Evolutionary conservation across 2,113 vertebrate species (phyloP).

Genomic region (Odocoileus virginianus): DNA sequence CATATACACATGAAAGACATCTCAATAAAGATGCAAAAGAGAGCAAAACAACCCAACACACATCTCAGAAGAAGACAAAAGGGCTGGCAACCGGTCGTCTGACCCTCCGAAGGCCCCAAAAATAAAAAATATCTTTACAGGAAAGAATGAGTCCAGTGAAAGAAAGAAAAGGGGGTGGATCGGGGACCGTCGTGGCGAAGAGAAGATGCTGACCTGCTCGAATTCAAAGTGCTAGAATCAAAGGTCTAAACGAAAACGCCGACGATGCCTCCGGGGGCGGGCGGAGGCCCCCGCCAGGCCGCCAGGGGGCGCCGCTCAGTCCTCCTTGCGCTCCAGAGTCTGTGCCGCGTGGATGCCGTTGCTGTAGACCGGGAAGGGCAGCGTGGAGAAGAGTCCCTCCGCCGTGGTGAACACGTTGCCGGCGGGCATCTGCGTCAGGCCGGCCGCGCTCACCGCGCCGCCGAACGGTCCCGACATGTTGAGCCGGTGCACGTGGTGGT

Average conservation of each 20-base stretch:
- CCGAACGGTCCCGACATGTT: slow-evolving; percentile 97
- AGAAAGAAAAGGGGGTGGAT: slow-evolving; percentile 85
- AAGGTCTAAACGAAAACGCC: slow-evolving; percentile 89
- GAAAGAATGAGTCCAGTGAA: slow-evolving; percentile 89
- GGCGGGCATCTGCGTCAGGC: slow-evolving; percentile 93
- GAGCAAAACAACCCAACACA: slow-evolving; percentile 85
- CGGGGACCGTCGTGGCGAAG: slow-evolving; percentile 85
- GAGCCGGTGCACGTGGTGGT: slow-evolving; percentile 98
- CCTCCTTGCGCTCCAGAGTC: slow-evolving; percentile 98
- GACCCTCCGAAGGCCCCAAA: slow-evolving; percentile 90
- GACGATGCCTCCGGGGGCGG: slow-evolving; percentile 85
- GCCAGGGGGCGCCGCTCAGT: slow-evolving; percentile 90
- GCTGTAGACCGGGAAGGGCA: slow-evolving; percentile 99
- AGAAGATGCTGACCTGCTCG: slow-evolving; percentile 93
- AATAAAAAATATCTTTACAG: slow-evolving; percentile 90
- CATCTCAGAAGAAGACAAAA: slow-evolving; percentile 86
- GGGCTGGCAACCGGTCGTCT: slow-evolving; percentile 88
- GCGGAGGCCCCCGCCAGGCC: slow-evolving; percentile 84
- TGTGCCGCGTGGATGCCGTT: slow-evolving; percentile 97
- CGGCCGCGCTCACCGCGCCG: slow-evolving; percentile 87
- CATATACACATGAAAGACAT: slow-evolving; percentile 90
- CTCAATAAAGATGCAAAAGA: slow-evolving; percentile 91
- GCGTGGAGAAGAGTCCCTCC: slow-evolving; percentile 97
- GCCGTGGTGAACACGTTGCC: slow-evolving; percentile 97
- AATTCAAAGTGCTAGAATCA: slow-evolving; percentile 99